Evolutionary conservation across 2,888 invertebrate species (phyloP).

Genomic region (Brenthis hecate): DNA sequence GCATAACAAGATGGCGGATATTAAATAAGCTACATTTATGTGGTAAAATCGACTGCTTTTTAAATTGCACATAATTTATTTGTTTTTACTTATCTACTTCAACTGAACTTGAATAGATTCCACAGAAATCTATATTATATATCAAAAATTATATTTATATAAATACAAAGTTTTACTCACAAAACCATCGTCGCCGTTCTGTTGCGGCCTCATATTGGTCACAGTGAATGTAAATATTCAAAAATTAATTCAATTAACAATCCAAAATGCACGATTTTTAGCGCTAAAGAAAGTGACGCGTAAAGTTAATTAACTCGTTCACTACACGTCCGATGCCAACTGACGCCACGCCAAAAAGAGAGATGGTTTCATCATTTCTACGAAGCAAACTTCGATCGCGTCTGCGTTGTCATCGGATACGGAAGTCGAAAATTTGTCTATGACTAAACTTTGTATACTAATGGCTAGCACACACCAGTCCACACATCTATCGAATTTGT

Average conservation of each 20-base stretch:
- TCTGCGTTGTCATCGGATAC: constrained; percentile 20
- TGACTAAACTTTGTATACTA: neutral
- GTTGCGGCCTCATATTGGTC: constrained; percentile 69
- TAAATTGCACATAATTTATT: too few species aligned
- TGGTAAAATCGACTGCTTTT: neutral
- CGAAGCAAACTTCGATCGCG: constrained; percentile 5
- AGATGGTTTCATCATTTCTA: constrained; percentile 38
- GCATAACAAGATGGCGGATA: constrained; percentile 75
- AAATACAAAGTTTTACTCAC: constrained; percentile 57
- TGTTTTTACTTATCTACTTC: too few species aligned
- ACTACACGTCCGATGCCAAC: constrained; percentile 47
- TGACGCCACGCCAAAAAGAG: constrained; percentile 75
- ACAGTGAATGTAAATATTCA: constrained; percentile 15
- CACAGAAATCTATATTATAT: neutral
- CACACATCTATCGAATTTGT: too few species aligned
- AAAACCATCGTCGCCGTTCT: constrained; percentile 74
- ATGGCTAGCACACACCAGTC: too few species aligned
- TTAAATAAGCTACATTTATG: constrained; percentile 8
- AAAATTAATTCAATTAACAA: constrained; percentile 7
- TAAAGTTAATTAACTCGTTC: neutral
- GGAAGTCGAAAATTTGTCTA: constrained; percentile 16
- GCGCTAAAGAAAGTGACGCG: constrained; percentile 20
- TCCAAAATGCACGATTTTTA: constrained; percentile 27
- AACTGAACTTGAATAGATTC: neutral
- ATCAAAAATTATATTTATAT: neutral